Evolutionary conservation across 1,140 invertebrate species (phyloP).

Genomic region (Trachelipus rathkii): DNA sequence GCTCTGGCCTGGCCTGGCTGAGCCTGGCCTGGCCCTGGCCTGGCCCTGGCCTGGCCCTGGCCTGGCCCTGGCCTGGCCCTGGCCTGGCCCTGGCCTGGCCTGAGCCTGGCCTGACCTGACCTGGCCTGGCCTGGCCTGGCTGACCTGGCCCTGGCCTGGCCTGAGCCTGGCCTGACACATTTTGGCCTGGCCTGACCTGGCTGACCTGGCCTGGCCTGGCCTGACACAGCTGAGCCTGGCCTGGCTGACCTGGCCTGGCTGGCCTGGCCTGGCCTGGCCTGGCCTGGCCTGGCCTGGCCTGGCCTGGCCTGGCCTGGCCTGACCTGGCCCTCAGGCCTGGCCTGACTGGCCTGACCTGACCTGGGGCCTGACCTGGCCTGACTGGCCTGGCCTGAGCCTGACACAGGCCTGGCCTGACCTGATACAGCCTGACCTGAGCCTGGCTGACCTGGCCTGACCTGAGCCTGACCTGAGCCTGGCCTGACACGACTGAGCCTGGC

Average conservation of each 20-base stretch:
- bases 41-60: too few species aligned
- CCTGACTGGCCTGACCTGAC: slow-evolving; percentile 26
- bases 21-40: too few species aligned
- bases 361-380: slow-evolving; percentile 33
- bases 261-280: too few species aligned
- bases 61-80: too few species aligned
- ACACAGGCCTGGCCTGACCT: slow-evolving; percentile 40
- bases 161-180: slow-evolving; percentile 42
- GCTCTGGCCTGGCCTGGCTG: too few species aligned
- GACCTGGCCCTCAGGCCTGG: neutral
- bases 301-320: too few species aligned
- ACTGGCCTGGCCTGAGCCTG: slow-evolving; percentile 44
- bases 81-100: too few species aligned
- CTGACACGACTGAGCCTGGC: slow-evolving; percentile 30
- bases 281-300: too few species aligned
- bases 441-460: too few species aligned
- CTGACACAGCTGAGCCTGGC: slow-evolving; percentile 40
- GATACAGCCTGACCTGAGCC: slow-evolving; percentile 43
- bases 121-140: slow-evolving; percentile 38
- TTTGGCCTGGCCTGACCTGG: too few species aligned
- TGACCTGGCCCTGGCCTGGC: too few species aligned
- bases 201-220: slow-evolving; percentile 38
- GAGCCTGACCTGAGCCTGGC: slow-evolving; percentile 33
- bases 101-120: slow-evolving; percentile 34
- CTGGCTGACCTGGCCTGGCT: too few species aligned